A percentile compares a stretch with the other conserved stretches of the same genome.
Conservation (phyloP, 2,797 vertebrate species). For the Phoebastria nigripes region DNA sequence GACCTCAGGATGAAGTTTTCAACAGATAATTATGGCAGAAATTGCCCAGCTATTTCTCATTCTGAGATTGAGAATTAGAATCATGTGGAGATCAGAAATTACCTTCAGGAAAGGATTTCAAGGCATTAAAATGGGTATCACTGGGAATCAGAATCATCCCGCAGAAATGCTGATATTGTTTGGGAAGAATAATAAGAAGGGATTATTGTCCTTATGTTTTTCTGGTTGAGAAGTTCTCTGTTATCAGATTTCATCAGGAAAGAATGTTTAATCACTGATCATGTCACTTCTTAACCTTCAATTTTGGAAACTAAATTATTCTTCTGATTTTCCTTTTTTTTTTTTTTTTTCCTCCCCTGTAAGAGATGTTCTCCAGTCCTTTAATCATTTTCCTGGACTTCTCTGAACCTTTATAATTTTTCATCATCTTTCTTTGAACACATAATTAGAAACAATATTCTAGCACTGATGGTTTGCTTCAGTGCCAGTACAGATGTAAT, state of each 20-base stretch:
- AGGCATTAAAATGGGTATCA: neutral
- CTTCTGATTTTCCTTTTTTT: neutral
- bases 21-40: neutral
- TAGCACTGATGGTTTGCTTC: neutral
- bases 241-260: constrained; percentile 5
- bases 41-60: neutral
- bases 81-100: neutral
- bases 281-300: neutral
- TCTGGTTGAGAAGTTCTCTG: neutral
- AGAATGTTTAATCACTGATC: neutral
- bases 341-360: too few species aligned
- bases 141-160: neutral
- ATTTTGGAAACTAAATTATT: neutral
- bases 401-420: neutral
- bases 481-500: neutral
- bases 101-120: constrained; percentile 20
- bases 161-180: neutral
- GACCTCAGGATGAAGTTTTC: neutral
- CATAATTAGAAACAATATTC: neutral
- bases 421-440: neutral
- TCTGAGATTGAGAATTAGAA: neutral
- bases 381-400: constrained; percentile 7
- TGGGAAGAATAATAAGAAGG: neutral
- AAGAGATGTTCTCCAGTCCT: neutral
- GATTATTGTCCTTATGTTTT: neutral